Evolutionary conservation across 2,113 vertebrate species (phyloP).

Genomic region (Microtus oregoni): DNA sequence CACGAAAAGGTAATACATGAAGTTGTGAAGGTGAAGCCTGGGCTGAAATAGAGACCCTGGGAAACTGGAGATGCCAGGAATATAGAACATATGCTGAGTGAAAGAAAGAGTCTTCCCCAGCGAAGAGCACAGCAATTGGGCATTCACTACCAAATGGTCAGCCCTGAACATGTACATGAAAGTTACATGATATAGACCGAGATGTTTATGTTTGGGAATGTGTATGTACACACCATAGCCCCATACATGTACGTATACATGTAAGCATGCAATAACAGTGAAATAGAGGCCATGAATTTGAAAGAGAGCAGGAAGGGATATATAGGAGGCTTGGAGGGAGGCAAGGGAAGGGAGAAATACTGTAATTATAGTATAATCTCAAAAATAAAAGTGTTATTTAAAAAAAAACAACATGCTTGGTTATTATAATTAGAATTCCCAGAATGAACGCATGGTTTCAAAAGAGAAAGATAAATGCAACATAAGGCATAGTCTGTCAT

Average conservation of each 20-base stretch:
- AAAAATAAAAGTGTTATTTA: background rate
- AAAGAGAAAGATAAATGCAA: background rate
- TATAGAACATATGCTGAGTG: background rate
- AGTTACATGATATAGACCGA: too few relatives aligned
- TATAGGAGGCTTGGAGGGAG: background rate
- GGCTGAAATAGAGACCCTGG: too few relatives aligned
- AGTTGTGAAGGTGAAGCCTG: background rate
- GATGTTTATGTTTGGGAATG: background rate
- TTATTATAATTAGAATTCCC: conserved; percentile 5
- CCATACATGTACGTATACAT: background rate
- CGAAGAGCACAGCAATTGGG: background rate
- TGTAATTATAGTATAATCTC: background rate
- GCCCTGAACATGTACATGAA: background rate
- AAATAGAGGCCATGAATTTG: background rate
- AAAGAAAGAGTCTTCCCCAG: background rate
- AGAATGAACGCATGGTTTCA: background rate
- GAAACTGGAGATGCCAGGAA: background rate
- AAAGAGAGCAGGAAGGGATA: background rate
- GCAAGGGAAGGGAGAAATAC: background rate
- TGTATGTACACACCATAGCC: background rate
- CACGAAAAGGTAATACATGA: background rate
- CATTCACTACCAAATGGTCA: too few relatives aligned
- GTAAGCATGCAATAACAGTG: background rate
- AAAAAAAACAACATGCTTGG: background rate
- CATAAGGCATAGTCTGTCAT: background rate